Percentiles rank a stretch among this genome's conserved stretches.
Evolutionary conservation across 2,888 invertebrate genomes (phyloP).

Genomic region (Pinctada fucata): DNA sequence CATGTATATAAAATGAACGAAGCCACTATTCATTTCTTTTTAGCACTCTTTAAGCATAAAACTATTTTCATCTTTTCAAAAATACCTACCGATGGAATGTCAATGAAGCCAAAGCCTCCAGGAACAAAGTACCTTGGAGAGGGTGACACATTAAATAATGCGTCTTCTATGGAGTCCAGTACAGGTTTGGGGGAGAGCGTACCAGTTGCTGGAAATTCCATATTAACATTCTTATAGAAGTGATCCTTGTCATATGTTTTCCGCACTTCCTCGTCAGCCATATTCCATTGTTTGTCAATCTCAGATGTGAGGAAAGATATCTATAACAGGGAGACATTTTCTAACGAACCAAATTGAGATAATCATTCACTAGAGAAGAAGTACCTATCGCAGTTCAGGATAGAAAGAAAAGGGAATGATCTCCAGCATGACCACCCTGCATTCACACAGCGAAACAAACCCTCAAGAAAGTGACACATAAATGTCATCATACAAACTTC

Average conservation of each 20-base stretch:
- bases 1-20: no score
- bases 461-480: no score
- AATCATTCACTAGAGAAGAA: no score
- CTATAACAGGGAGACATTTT: background rate
- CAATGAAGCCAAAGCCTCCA: conserved; percentile 37
- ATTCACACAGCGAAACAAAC: no score
- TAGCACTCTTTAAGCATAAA: no score
- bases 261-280: conserved; percentile 36
- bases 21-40: no score
- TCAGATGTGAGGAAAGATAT: conserved; percentile 9
- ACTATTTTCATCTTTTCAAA: background rate
- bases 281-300: conserved; percentile 29
- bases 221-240: conserved; percentile 16
- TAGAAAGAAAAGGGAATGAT: no score
- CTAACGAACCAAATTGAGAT: no score
- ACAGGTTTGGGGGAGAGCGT: conserved; percentile 46
- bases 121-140: conserved; percentile 44
- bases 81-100: conserved; percentile 28
- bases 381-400: no score
- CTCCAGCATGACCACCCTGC: no score
- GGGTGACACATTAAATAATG: conserved; percentile 50
- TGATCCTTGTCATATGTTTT: conserved; percentile 33
- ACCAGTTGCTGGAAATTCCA: conserved; percentile 30
- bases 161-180: conserved; percentile 54
- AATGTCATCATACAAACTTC: no score